Evolutionary conservation across 1,140 invertebrate genomes (phyloP), one percentile per base, ranked within the genome.

Genomic region (Drosophila asahinai): DNA sequence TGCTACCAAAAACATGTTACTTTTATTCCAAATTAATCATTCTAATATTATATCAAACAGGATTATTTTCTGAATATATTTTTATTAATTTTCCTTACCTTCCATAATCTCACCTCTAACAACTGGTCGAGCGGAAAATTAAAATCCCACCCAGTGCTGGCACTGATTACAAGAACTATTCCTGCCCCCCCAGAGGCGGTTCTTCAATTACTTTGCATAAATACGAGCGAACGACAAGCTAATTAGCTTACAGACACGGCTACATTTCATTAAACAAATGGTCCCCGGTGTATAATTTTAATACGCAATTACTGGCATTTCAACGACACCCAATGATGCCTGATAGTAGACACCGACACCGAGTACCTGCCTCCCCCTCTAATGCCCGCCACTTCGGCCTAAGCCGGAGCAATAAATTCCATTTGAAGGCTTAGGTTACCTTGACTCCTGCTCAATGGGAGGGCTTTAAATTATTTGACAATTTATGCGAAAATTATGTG

Each of bases 401-500:
- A 83, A 77, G 78, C 82, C 52, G n/a, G 48, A 45, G 84, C 84
- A 83, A 87, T 84, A 89, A 89, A 83, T 87, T 89, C 83, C 70
- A 83, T 87, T 81, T 72, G 78, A 77, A 62, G 60, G 77, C 77
- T 74, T 70, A 66, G 79, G 77, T 81, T 87, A 79, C 77, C 65
- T 81, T 78, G 80, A 59, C 77, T 52, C 67, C 42, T 51, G 47
- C 62, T 49, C n/a, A 55, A 45, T 55, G 30, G 58, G 22, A 67
- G 55, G 58, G 61, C 68, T 84, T 89, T 75, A 90, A 89, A 89
- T 84, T 83, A 89, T 89, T 89, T 90, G 81, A 90, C 81, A 89
- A 89, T 89, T 89, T 89, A 89, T 89, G 86, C 52, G 81, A 77
- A 86, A 89, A 89, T 89, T 90, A 86, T 89, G 86, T 90, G 86